These are phyloP conservation scores for Entomyzon cyanotis DNA, from an alignment of 2,113 vertebrate genomes.

Conservation along the genomic window DNA sequence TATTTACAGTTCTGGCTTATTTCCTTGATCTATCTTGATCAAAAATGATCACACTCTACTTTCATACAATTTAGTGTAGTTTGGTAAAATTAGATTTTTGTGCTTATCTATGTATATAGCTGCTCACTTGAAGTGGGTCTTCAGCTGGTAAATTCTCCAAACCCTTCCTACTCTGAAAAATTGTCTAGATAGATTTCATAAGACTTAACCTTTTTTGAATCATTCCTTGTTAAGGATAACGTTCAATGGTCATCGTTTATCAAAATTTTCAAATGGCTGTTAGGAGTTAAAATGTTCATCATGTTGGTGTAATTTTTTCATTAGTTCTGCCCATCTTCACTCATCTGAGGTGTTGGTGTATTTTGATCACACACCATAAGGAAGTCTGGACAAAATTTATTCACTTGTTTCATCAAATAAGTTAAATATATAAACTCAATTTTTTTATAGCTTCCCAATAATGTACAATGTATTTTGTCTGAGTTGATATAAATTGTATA, in stretches of 20 bases:
- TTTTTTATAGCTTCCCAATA: background rate
- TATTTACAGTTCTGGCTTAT: background rate
- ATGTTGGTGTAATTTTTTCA: background rate
- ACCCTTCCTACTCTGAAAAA: background rate
- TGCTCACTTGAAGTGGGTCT: background rate
- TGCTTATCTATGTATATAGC: background rate
- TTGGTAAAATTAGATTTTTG: background rate
- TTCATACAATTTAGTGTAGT: background rate
- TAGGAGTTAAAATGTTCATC: background rate
- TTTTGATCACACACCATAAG: background rate
- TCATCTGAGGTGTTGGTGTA: background rate
- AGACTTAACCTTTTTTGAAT: background rate
- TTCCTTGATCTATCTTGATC: background rate
- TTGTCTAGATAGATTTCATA: background rate
- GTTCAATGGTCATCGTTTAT: background rate
- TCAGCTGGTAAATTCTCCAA: background rate
- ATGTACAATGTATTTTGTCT: background rate
- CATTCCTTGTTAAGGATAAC: background rate
- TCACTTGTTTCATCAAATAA: background rate
- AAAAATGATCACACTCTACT: background rate
- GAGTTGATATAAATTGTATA: background rate
- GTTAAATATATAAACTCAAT: background rate
- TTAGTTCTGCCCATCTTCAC: background rate
- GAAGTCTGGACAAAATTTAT: background rate
- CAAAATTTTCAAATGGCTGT: background rate